Evolutionary conservation across 1,140 invertebrate species (phyloP).

Genomic region (Andrena cerasifolii): DNA sequence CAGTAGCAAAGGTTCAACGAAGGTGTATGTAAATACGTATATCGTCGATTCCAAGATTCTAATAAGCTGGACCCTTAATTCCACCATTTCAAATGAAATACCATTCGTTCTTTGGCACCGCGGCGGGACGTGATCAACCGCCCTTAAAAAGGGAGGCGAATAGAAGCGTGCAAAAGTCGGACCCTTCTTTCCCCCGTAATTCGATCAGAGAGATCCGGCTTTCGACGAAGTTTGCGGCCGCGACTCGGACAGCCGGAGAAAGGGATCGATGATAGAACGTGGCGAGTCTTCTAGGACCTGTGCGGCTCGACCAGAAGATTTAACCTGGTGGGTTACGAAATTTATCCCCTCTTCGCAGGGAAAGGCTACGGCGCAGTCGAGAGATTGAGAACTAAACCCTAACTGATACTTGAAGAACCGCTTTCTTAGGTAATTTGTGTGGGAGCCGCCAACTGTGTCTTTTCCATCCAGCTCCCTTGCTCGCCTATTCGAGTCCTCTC

Average conservation of each 20-base stretch:
- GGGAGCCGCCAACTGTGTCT: conserved; percentile 70
- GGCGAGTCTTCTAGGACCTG: conserved; percentile 34
- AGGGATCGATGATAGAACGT: conserved; percentile 33
- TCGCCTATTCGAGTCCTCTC: conserved; percentile 4
- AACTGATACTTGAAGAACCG: conserved; percentile 70
- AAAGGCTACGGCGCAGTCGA: conserved; percentile 35
- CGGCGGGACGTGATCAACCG: conserved; percentile 11
- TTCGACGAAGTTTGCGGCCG: conserved; percentile 17
- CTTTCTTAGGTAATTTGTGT: conserved; percentile 73
- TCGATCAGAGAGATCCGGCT: conserved; percentile 35
- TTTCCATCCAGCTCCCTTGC: conserved; percentile 34
- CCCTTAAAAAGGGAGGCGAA: neutral
- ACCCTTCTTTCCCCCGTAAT: conserved; percentile 26
- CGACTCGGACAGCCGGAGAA: neutral
- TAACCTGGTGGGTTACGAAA: conserved; percentile 59
- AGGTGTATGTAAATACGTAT: no score
- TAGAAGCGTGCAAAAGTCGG: neutral
- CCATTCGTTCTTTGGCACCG: conserved; percentile 12
- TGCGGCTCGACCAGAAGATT: conserved; percentile 52
- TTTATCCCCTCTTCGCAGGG: conserved; percentile 58
- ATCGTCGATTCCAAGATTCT: neutral
- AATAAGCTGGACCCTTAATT: neutral
- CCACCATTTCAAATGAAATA: conserved; percentile 13
- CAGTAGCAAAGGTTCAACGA: no score
- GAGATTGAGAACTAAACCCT: conserved; percentile 69